Base-by-base conservation (phyloP, 2,113 vertebrate genomes). In the Pedetes capensis region DNA sequence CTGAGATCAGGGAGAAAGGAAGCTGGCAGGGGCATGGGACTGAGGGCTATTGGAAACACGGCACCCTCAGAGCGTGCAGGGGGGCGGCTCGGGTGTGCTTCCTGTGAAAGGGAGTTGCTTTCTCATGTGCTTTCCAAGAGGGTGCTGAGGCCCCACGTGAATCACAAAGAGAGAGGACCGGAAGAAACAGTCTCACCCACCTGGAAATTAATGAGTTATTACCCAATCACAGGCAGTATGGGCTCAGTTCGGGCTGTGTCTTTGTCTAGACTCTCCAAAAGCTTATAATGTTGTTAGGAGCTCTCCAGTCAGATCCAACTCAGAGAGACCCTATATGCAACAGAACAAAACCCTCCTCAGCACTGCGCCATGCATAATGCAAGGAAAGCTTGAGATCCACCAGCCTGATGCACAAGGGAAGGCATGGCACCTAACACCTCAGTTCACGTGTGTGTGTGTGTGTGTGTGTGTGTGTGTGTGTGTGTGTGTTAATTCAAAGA, bases 101-200 rank as follows among this genome's bases (percentile, higher is more conserved):
- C 25, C 47, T 37, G 0, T 13, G 53, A 64, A 63, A 51, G 51
- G 37, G n/a, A 76, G 32, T 39, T 1, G 0, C 29, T n/a, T 85
- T 92, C 72, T 63, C 9, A 55, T 47, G 61, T 18, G 44, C 89
- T 89, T 93, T 83, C 66, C 91, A 78, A 61, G 64, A 96, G 47
- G 51, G 25, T 29, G 68, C 27, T 0, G 81, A 76, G 49, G 17
- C 2, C n/a, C 22, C 20, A 10, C 20, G 2, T 18, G 34, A 29
- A 37, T 86, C 76, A 13, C 32, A 42, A 51, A 92, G 74, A 42
- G 7, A 12, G 5, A n/a, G 49, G 22, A 34, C 3, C 49, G 8
- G 32, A 13, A 14, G 37, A 37, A 42, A 42, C 74, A 6, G 1
- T 13, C 17, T 51, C 32, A 12, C 69, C 6, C 55, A 37, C 47